Evolutionary conservation across 2,113 vertebrate species (phyloP).

Genomic region (Paramisgurnus dabryanus): DNA sequence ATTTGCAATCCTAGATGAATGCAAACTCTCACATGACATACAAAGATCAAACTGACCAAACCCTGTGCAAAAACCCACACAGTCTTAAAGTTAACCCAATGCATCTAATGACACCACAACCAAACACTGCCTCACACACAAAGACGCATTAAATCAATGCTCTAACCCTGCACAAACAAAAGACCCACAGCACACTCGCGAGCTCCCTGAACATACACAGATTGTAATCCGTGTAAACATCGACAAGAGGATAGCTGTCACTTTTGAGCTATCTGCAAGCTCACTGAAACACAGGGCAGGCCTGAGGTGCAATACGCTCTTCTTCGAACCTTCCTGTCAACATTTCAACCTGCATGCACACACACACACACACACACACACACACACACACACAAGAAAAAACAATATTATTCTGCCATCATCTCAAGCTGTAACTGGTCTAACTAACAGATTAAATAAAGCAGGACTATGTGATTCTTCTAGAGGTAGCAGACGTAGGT

Average conservation of each 20-base stretch:
- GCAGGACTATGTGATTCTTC: background rate
- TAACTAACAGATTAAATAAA: background rate
- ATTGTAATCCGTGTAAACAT: slow-evolving; percentile 34
- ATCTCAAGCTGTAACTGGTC: background rate
- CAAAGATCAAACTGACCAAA: background rate
- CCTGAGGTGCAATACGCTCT: slow-evolving; percentile 31
- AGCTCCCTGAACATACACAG: slow-evolving; percentile 12
- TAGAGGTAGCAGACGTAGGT: no score
- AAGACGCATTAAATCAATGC: background rate
- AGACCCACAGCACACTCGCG: slow-evolving; percentile 7
- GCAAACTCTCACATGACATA: background rate
- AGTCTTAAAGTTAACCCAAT: slow-evolving; percentile 7
- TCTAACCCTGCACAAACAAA: slow-evolving; percentile 6
- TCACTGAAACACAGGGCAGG: slow-evolving; percentile 25
- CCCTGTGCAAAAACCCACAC: slow-evolving; percentile 9
- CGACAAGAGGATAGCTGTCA: slow-evolving; percentile 35
- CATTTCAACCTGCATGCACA: slow-evolving; percentile 14
- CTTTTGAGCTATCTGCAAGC: slow-evolving; percentile 19
- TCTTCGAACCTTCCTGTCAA: slow-evolving; percentile 22
- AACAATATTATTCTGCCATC: background rate
- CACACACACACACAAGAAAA: background rate
- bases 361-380: background rate
- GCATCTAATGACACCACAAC: slow-evolving; percentile 1
- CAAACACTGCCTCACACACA: background rate
- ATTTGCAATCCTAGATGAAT: background rate